Conservation (phyloP, 2,113 vertebrate species). For the Pomatostomus ruficeps region DNA sequence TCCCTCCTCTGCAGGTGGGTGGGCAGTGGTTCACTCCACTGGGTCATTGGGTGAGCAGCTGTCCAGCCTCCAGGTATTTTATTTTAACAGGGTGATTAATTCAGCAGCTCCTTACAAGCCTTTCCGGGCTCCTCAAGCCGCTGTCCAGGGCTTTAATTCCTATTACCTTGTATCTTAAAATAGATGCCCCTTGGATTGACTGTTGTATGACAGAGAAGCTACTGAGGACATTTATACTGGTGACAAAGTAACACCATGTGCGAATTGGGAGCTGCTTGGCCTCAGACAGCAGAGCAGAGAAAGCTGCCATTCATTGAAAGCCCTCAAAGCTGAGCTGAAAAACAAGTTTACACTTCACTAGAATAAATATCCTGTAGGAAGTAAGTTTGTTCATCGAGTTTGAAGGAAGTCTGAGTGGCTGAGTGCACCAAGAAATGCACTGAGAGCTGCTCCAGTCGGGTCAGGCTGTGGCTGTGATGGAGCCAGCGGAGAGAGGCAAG, state of each 20-base stretch:
- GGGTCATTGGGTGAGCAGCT: neutral
- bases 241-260: neutral
- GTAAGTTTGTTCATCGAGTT: neutral
- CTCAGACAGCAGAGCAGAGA: neutral
- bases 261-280: neutral
- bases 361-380: constrained; percentile 41
- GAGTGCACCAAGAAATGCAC: neutral
- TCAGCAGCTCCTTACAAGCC: neutral
- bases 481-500: neutral
- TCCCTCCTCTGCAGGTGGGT: neutral
- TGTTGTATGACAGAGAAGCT: neutral
- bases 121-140: neutral
- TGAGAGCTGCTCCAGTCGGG: neutral
- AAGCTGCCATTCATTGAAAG: neutral
- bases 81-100: neutral
- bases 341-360: constrained; percentile 3
- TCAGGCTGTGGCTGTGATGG: neutral
- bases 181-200: neutral
- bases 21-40: neutral
- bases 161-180: neutral
- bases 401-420: neutral
- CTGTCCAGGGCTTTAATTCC: neutral
- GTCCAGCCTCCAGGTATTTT: neutral
- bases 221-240: neutral
- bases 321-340: neutral